Conservation (phyloP, 2,113 vertebrate genomes). For the Cyanoderma ruficeps region DNA sequence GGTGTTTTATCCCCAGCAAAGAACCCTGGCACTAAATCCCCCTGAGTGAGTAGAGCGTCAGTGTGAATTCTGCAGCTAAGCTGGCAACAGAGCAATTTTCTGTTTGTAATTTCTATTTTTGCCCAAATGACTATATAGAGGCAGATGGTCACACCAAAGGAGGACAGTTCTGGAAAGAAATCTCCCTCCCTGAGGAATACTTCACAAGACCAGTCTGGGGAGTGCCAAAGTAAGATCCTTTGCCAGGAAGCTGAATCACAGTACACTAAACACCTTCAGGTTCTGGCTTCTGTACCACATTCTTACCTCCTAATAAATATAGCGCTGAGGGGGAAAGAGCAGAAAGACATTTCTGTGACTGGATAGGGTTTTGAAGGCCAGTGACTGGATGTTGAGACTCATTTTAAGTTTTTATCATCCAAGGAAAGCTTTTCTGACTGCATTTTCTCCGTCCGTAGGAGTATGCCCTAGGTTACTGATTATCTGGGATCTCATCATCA, state of each 20-base stretch:
- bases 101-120: constrained; percentile 31
- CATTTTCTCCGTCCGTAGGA: not conserved
- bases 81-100: not conserved
- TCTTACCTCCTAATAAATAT: not conserved
- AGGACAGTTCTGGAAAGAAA: constrained; percentile 6
- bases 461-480: not conserved
- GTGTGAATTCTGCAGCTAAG: constrained; percentile 4
- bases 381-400: not conserved
- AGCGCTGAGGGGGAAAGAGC: not conserved
- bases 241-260: constrained; percentile 1
- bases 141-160: constrained; percentile 46
- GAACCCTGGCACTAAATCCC: constrained; percentile 13
- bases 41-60: not conserved
- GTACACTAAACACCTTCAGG: not conserved
- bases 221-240: constrained; percentile 6
- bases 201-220: not conserved
- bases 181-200: not conserved
- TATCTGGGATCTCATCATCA: constrained; percentile 2
- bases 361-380: not conserved
- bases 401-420: not conserved
- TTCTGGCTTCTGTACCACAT: not conserved
- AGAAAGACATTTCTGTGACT: not conserved
- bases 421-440: not conserved
- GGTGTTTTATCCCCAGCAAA: constrained; percentile 9
- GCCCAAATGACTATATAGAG: not conserved